Evolutionary conservation across 1,140 invertebrate species (phyloP).

Genomic region (Listronotus oregonensis): DNA sequence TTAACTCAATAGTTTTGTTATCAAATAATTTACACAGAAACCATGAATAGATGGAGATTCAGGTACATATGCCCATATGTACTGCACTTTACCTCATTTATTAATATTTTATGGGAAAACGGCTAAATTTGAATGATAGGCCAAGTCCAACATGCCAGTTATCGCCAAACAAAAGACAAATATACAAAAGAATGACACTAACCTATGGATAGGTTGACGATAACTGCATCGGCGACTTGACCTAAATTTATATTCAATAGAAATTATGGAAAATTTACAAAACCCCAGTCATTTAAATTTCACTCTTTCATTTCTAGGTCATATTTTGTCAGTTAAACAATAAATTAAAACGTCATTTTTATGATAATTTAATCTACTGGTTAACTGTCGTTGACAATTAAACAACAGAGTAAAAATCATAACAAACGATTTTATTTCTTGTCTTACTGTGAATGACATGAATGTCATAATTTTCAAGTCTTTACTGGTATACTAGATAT

Average conservation of each 20-base stretch:
- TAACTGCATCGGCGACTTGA: slow-evolving; percentile 2
- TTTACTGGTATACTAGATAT: no score
- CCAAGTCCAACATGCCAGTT: slow-evolving; percentile 5
- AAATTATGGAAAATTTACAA: background rate
- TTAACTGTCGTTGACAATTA: no score
- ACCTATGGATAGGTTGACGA: slow-evolving; percentile 19
- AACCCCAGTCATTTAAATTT: no score
- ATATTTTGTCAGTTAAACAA: no score
- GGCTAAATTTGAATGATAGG: slow-evolving; percentile 4
- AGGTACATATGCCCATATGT: slow-evolving; percentile 47
- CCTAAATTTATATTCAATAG: background rate
- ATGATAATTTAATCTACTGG: no score
- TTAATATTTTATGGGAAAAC: slow-evolving; percentile 13
- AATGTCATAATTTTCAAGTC: no score
- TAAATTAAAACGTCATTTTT: no score
- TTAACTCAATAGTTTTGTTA: slow-evolving; percentile 9
- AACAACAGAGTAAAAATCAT: no score
- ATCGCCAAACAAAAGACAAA: slow-evolving; percentile 25
- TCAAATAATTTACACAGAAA: slow-evolving; percentile 13
- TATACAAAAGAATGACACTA: slow-evolving; percentile 31
- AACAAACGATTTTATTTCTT: no score
- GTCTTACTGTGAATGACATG: no score
- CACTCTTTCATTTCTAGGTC: no score
- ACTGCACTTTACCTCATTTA: slow-evolving; percentile 36
- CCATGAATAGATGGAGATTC: slow-evolving; percentile 32